Evolutionary conservation across 2,888 invertebrate genomes (phyloP).

Genomic region (Formica aserva): DNA sequence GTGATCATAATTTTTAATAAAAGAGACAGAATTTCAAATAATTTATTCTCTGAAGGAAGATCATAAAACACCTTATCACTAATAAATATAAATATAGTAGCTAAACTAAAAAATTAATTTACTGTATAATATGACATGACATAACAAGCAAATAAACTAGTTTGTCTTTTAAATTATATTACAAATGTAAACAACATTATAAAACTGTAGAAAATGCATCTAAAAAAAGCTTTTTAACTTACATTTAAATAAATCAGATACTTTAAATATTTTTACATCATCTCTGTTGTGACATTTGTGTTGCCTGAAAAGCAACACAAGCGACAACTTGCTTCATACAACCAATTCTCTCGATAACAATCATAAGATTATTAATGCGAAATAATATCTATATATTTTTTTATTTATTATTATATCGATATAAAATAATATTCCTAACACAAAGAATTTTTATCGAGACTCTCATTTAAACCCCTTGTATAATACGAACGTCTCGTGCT

Average conservation of each 20-base stretch:
- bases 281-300: neutral
- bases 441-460: neutral
- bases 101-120: neutral
- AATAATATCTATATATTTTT: neutral
- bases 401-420: slow-evolving; percentile 5
- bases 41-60: neutral
- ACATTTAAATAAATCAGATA: neutral
- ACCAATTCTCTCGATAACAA: neutral
- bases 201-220: neutral
- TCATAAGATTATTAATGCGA: neutral
- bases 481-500: neutral
- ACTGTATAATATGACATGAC: neutral
- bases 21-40: slow-evolving; percentile 3
- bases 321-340: neutral
- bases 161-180: neutral
- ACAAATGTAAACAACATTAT: neutral
- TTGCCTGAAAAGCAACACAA: too few relatives aligned
- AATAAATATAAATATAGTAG: neutral
- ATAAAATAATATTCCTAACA: neutral
- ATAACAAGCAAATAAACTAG: neutral
- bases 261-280: neutral
- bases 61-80: neutral
- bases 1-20: slow-evolving; percentile 14
- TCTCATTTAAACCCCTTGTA: neutral
- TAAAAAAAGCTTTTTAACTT: neutral